phyloP scores from a whole-genome alignment of 2,888 invertebrate genomes.

The Masnerella sp. region DNA sequence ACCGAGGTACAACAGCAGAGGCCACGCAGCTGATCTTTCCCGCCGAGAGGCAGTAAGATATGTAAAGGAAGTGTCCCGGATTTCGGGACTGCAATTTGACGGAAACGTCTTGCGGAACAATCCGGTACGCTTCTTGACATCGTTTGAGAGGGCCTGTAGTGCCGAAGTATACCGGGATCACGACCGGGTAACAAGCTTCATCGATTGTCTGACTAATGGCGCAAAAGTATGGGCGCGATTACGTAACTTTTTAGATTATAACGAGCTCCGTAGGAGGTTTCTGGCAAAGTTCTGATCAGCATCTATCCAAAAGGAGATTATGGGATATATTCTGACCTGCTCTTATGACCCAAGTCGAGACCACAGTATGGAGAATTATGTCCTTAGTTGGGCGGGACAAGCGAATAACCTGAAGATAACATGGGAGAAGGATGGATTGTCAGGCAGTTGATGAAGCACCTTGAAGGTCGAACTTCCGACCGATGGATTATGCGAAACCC shows the following conservation, averaged over 20 bases:
- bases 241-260: not conserved
- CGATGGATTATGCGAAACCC: not conserved
- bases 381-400: not conserved
- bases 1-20: too few species aligned
- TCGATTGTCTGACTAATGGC: not conserved
- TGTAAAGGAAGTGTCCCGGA: slow-evolving; percentile 1
- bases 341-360: not conserved
- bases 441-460: not conserved
- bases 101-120: not conserved
- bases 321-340: not conserved
- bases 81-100: not conserved
- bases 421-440: not conserved
- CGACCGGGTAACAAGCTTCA: not conserved
- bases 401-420: not conserved
- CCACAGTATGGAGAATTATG: not conserved
- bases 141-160: not conserved
- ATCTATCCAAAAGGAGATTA: not conserved
- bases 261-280: not conserved
- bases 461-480: not conserved
- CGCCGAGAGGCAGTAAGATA: not conserved
- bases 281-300: not conserved
- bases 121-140: not conserved
- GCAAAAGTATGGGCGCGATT: not conserved
- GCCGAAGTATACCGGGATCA: not conserved
- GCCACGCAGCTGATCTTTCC: too few species aligned